Evolutionary conservation across 2,113 vertebrate species (phyloP).

Genomic region (Osmerus mordax): DNA sequence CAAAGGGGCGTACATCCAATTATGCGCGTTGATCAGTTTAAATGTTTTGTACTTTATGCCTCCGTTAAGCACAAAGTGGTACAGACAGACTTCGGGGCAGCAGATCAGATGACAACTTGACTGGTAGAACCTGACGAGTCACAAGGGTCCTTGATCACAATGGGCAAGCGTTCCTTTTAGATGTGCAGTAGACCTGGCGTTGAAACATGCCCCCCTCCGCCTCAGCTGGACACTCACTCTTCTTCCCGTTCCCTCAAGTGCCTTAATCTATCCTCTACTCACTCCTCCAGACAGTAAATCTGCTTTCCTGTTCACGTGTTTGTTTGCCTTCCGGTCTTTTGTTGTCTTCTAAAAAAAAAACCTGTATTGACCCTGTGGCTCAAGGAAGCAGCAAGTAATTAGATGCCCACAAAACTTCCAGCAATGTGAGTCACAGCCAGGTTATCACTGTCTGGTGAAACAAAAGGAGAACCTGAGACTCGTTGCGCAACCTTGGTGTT

Average conservation of each 20-base stretch:
- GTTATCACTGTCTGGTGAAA: too few relatives aligned
- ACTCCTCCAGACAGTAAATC: background rate
- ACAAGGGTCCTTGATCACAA: background rate
- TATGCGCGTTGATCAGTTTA: background rate
- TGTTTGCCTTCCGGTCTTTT: background rate
- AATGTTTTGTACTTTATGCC: background rate
- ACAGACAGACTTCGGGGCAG: too few relatives aligned
- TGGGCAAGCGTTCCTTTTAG: background rate
- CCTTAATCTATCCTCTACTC: constrained; percentile 37
- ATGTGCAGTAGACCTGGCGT: background rate
- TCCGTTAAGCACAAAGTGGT: background rate
- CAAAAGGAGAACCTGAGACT: too few relatives aligned
- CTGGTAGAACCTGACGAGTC: too few relatives aligned
- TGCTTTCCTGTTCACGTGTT: background rate
- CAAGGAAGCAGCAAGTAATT: too few relatives aligned
- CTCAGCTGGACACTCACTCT: background rate
- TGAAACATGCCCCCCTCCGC: constrained; percentile 1
- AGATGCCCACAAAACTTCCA: too few relatives aligned
- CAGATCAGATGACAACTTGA: too few relatives aligned
- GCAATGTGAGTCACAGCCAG: too few relatives aligned
- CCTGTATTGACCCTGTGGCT: too few relatives aligned
- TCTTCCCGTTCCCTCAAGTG: constrained; percentile 30
- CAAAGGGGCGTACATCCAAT: background rate
- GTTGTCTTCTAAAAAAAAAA: background rate
- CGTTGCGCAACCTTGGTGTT: too few relatives aligned